phyloP scores from a whole-genome alignment of 2,113 vertebrate genomes.

The Crotalus horridus region DNA sequence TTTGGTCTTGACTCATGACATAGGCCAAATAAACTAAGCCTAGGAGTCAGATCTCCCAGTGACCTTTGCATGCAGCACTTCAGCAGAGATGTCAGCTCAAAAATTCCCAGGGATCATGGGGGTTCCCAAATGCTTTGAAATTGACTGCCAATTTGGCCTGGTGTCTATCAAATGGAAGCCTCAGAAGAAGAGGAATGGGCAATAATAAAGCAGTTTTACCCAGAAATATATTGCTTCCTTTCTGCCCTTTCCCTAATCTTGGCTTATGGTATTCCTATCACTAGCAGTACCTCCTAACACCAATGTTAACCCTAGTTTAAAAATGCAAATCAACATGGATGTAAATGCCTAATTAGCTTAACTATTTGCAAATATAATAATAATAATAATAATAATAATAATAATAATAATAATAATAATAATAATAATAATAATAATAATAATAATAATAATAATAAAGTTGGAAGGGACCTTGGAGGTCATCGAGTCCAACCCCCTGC shows the following conservation, averaged over 20 bases:
- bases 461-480: too few species aligned
- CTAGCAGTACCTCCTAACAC: not conserved
- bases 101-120: conserved; percentile 81
- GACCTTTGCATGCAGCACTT: conserved; percentile 81
- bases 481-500: too few species aligned
- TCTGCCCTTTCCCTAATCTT: conserved; percentile 65
- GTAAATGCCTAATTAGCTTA: rapidly evolving
- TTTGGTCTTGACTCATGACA: conserved; percentile 83
- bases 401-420: too few species aligned
- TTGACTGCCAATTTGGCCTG: conserved; percentile 92
- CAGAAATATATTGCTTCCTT: conserved; percentile 83
- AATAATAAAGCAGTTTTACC: conserved; percentile 88
- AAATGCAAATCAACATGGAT: not conserved
- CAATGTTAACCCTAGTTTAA: not conserved
- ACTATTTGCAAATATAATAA: not conserved
- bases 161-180: conserved; percentile 86
- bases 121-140: conserved; percentile 85
- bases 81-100: conserved; percentile 78
- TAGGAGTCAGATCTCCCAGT: conserved; percentile 77
- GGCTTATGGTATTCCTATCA: conserved; percentile 46
- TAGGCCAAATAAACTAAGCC: conserved; percentile 74
- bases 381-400: too few species aligned
- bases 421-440: too few species aligned
- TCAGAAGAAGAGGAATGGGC: conserved; percentile 75
- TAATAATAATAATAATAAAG: too few species aligned